Evolutionary conservation across 2,113 vertebrate species (phyloP), one percentile per base, ranked within the genome.

Genomic region (Ochotona princeps): DNA sequence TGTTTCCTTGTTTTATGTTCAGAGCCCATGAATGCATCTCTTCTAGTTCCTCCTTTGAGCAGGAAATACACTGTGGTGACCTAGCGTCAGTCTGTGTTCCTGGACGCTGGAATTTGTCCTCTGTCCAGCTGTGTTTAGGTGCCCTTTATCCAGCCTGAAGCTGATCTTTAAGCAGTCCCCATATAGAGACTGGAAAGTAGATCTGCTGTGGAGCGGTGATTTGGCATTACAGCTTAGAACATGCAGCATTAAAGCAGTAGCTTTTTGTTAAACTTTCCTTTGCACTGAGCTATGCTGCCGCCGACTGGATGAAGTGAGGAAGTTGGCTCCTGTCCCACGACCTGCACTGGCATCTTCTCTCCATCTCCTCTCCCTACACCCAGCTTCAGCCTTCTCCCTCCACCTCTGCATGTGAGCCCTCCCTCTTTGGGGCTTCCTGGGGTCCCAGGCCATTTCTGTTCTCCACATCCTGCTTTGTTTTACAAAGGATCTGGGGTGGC

Each of bases 151-250:
- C 54, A 57, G 18, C 54, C 25, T 80, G 35, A 93, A 67, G 66
- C 4, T 66, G 28, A 44, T n/a, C 87, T 87, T 83, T 60, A 87
- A 44, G 65, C 28, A 54, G 30, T 70, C 38, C 2, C 28, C 8
- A n/a, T 47, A 30, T 28, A 76, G 85, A 81, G 28, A 74, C 3
- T 51, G 25, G 73, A 80, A 88, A n/a, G 20, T 35, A 26, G 54
- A 88, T 65, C 44, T 30, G 49, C 26, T 44, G 38, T 44, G 38
- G 38, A 89, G 87, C 28, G 65, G 18, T 85, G 8, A 8, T 87
- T 79, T 92, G 54, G 61, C 90, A n/a, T 57, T 78, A 74, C 72
- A 76, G 60, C 65, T n/a, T n/a, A 83, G 12, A 60, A 76, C 83
- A 60, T 15, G 7, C 30, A 65, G 17, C 57, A 83, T 80, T 83